Conservation (phyloP, 92 coral and sea anemone species). For the Blastomussa wellsi region DNA sequence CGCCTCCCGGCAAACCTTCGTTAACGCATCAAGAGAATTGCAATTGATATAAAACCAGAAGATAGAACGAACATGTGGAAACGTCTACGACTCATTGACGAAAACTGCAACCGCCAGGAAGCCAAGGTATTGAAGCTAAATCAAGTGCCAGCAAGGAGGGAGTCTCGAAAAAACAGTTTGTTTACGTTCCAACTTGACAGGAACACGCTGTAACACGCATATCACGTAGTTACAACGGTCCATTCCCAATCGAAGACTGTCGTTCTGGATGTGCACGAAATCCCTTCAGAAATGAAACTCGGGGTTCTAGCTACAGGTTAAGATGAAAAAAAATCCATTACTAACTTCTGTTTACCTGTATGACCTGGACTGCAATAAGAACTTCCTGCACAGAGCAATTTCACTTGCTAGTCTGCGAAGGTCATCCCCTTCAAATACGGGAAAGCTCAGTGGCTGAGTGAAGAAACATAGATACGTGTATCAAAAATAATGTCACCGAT, state of each 20-base stretch:
- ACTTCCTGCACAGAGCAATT: constrained; percentile 93
- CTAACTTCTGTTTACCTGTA: constrained; percentile 69
- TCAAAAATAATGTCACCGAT: neutral
- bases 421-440: constrained; percentile 95
- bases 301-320: neutral
- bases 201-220: too few species aligned
- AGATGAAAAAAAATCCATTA: neutral
- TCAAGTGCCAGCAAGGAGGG: too few species aligned
- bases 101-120: neutral
- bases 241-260: too few species aligned
- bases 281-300: too few species aligned
- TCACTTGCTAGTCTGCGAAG: constrained; percentile 94
- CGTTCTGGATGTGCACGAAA: too few species aligned
- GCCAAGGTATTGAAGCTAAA: too few species aligned
- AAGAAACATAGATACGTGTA: neutral
- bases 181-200: too few species aligned
- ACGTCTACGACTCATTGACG: neutral
- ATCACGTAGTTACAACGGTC: too few species aligned
- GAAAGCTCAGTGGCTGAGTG: constrained; percentile 81
- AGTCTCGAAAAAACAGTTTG: too few species aligned
- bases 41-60: neutral
- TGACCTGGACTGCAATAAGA: constrained; percentile 91
- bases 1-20: neutral
- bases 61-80: neutral
- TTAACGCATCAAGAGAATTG: neutral